These are phyloP conservation scores for Plecturocebus donacophilus DNA, from an alignment of 2,113 vertebrate species.

Conservation along the genomic window DNA sequence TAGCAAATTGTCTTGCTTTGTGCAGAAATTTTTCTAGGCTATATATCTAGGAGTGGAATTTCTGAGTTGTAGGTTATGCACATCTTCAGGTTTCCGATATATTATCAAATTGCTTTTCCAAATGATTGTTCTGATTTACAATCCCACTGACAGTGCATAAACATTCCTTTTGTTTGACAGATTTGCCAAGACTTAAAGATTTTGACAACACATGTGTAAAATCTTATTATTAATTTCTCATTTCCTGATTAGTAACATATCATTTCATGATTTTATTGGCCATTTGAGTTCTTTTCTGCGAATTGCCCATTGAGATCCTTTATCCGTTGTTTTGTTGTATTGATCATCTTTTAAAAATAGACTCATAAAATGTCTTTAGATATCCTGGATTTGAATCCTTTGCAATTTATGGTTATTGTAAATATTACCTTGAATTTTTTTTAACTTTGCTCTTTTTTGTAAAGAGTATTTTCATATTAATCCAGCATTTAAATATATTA, in stretches of 20 bases:
- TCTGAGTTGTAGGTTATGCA: not conserved
- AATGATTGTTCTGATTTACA: not conserved
- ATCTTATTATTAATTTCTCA: not conserved
- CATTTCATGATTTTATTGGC: not conserved
- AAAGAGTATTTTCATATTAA: not conserved
- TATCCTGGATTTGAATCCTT: not conserved
- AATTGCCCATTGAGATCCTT: not conserved
- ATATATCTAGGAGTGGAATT: not conserved
- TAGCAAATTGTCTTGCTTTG: not conserved
- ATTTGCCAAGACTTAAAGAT: not conserved
- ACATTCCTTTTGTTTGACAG: not conserved
- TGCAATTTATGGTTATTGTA: not conserved
- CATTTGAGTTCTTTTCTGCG: not conserved
- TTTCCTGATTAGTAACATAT: not conserved
- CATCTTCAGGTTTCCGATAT: not conserved
- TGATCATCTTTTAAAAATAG: not conserved
- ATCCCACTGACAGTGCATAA: not conserved
- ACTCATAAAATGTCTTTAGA: not conserved
- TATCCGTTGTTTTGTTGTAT: not conserved
- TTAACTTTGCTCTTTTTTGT: not conserved
- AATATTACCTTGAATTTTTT: not conserved
- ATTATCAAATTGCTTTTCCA: not conserved
- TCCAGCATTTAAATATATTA: not conserved
- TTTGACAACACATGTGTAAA: not conserved
- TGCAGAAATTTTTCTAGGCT: not conserved